Evolutionary conservation across 2,888 invertebrate genomes (phyloP), one percentile per base, ranked within the genome.

Genomic region (Laspeyria flexula): DNA sequence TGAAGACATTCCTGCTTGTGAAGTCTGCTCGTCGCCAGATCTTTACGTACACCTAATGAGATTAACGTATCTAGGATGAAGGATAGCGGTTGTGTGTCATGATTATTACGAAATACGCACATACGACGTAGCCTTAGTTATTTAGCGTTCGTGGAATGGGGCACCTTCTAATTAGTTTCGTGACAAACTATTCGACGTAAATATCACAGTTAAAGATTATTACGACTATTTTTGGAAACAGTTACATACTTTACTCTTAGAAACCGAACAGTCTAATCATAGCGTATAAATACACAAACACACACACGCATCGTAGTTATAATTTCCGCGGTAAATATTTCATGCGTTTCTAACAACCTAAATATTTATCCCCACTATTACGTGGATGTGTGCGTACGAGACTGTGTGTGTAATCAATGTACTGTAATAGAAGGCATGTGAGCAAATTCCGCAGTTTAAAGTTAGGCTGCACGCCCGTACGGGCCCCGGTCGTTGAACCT

Each of bases 401-500:
- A 11, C 31, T 56, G 51, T 50, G 29, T 50, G 23, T 42, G 47
- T 48, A 50, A 49, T 49, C n/a, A 21, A 5, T 42, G 34, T 45
- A 34, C 21, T 45, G 45, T 45, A 25, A 45, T 60, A 65, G 59
- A 64, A 63, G 71, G 73, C 65, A 78, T 71, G 75, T 77, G 74
- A 75, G 73, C 79, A 71, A 85, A 83, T 83, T 81, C 82, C 81
- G 59, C 77, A 73, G 79, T 81, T 80, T 75, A 79, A 83, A 82
- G 81, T 83, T 81, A 79, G 79, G 78, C 78, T 79, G 87, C 75
- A 82, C 82, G 88, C 86, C 88, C 81, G 81, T 83, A 82, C 83
- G 75, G 85, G 86, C 91, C 90, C 91, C 90, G 89, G 85, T 82
- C 85, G 61, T 70, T 79, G 86, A 83, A 74, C 83, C 73, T 62